These are phyloP conservation scores for Brachystomella parvula DNA, from an alignment of 1,140 invertebrate genomes.

Conservation along the genomic window DNA sequence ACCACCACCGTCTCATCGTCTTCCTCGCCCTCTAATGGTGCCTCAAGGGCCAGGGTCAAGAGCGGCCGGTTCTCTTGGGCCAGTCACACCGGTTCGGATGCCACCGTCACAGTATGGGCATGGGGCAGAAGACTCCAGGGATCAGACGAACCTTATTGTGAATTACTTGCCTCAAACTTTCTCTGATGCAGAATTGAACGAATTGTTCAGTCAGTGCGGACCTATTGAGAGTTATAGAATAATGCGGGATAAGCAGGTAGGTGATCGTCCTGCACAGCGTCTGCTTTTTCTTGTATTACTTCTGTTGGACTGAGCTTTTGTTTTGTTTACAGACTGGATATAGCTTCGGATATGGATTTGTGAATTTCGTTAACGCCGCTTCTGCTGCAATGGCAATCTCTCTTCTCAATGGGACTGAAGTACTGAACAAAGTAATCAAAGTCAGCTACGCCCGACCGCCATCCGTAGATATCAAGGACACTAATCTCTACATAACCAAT, in stretches of 20 bases:
- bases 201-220: constrained; percentile 77
- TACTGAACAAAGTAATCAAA: constrained; percentile 77
- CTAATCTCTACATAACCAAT: constrained; percentile 89
- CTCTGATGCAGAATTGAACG: constrained; percentile 80
- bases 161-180: constrained; percentile 91
- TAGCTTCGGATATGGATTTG: constrained; percentile 93
- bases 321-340: constrained; percentile 68
- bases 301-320: constrained; percentile 12
- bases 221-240: constrained; percentile 80
- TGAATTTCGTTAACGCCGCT: constrained; percentile 76
- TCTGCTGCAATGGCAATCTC: constrained; percentile 78
- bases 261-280: neutral
- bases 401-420: constrained; percentile 75
- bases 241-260: constrained; percentile 78
- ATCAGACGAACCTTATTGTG: constrained; percentile 48
- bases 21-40: too few species aligned
- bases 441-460: constrained; percentile 85
- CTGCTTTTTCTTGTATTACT: neutral
- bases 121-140: too few species aligned
- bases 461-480: constrained; percentile 86
- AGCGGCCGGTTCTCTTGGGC: too few species aligned
- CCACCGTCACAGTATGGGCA: too few species aligned
- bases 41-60: too few species aligned
- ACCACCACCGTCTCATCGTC: too few species aligned
- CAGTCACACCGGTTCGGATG: too few species aligned